Base-by-base conservation (phyloP, 2,888 invertebrate species). In the Cheilosia grossa region DNA sequence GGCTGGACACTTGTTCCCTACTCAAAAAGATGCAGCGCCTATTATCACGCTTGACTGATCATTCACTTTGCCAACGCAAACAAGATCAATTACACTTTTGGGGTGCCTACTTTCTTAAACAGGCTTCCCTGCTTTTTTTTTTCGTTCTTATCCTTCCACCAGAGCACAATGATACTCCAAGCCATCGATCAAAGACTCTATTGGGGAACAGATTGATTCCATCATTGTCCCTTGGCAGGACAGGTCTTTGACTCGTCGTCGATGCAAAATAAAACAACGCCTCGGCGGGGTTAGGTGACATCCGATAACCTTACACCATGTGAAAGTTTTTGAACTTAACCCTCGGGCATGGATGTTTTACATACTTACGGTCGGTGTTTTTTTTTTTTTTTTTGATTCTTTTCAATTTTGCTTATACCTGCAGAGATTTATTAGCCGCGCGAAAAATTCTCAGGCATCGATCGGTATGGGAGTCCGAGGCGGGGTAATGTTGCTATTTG, bases 321-420 rank as follows among this genome's bases (percentile, higher is more conserved):
- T 86, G 86, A 86, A 86, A 86, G 82, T 86, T 86, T 82, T 81
- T 77, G 81, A 85, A 85, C 85, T 67, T 67, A 83, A 81, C 75
- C 85, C 85, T 63, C 64, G 78, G 49, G 63, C 63, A 21, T 54
- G 75, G 27, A 53, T 59, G 56, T 49, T 61, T 40, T 42, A n/a
- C 61, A 74, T 66, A 49, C 59, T 66, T 66, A 49, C 58, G 42
- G 13, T 51, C 21, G 24, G 37, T 24, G 47, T 7, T 40, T 24
- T 40, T 66, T 74, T 73, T 44, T 21, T 72, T 37, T 44, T 19
- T 44, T 5, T 40, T 3, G 2, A 37, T 37, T 37, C 37, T 37
- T 33, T 33, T 37, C 13, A 37, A 37, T 37, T 37, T 37, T 37
- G 4, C 13, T 37, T 37, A 37, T 51, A 49, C 67, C 61, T 81